These are phyloP conservation scores for Drosophila bunnanda DNA, from an alignment of 2,888 invertebrate genomes.

Conservation along the genomic window DNA sequence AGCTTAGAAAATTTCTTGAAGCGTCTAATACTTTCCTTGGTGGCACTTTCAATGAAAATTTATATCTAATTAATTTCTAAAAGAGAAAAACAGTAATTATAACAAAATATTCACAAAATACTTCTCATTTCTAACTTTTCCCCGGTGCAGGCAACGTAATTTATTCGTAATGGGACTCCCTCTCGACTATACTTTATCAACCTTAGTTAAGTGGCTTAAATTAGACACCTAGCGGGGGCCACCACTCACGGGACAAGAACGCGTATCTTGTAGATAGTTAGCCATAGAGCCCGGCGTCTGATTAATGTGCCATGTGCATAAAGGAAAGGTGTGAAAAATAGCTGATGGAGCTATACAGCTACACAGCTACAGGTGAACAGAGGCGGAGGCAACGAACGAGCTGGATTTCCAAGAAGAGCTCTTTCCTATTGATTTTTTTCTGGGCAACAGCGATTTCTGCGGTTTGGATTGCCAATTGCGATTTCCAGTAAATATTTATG, in stretches of 20 bases:
- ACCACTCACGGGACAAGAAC: slow-evolving; percentile 3
- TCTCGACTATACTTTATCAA: slow-evolving; percentile 7
- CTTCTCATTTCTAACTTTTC: background rate
- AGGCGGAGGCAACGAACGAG: background rate
- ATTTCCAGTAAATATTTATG: slow-evolving; percentile 44
- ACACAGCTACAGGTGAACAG: slow-evolving; percentile 1
- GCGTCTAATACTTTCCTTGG: too few relatives aligned
- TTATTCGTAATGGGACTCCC: slow-evolving; percentile 19
- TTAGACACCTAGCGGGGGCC: slow-evolving; percentile 31
- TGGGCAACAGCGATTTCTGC: slow-evolving; percentile 15
- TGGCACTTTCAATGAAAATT: background rate
- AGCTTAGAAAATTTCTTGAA: too few relatives aligned
- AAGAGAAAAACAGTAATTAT: background rate
- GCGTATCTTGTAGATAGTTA: slow-evolving; percentile 39
- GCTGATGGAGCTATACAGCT: background rate
- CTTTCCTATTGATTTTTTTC: slow-evolving; percentile 34
- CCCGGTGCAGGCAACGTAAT: slow-evolving; percentile 8
- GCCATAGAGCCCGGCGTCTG: slow-evolving; percentile 33
- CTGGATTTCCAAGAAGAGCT: slow-evolving; percentile 21
- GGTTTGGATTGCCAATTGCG: slow-evolving; percentile 13
- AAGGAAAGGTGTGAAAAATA: slow-evolving; percentile 46
- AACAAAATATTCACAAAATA: background rate
- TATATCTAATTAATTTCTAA: background rate
- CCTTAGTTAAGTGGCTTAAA: slow-evolving; percentile 28
- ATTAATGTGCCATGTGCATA: slow-evolving; percentile 44